phyloP scores from a whole-genome alignment of 2,888 invertebrate species.

The Folsomia candida region DNA sequence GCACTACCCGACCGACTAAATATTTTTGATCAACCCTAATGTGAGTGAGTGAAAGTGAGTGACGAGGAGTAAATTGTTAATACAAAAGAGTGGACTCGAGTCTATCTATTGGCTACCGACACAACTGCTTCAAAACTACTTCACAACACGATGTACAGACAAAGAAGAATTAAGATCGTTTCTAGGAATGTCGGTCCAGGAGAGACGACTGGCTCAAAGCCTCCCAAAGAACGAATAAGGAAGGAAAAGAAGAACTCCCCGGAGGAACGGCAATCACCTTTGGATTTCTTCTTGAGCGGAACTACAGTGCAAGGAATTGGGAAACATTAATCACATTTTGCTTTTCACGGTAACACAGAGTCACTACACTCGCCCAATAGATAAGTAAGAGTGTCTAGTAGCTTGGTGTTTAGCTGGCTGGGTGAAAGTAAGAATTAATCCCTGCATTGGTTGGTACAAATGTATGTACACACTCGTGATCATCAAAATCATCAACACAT shows the following conservation, averaged over 20 bases:
- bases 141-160: not conserved
- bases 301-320: slow-evolving; percentile 39
- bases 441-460: too few relatives aligned
- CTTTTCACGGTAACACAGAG: not conserved
- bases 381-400: too few relatives aligned
- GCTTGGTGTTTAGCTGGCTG: too few relatives aligned
- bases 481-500: too few relatives aligned
- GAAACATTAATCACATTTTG: slow-evolving; percentile 11
- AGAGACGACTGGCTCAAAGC: not conserved
- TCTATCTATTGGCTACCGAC: not conserved
- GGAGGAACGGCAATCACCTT: slow-evolving; percentile 50
- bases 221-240: slow-evolving; percentile 10
- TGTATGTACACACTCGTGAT: too few relatives aligned
- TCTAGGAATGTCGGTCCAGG: slow-evolving; percentile 6
- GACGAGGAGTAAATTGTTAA: not conserved
- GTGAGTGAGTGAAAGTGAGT: not conserved
- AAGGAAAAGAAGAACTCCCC: slow-evolving; percentile 23
- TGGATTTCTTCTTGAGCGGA: slow-evolving; percentile 51
- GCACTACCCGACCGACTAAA: too few relatives aligned
- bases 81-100: too few relatives aligned
- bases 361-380: too few relatives aligned
- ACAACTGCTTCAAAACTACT: not conserved
- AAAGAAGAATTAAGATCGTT: not conserved
- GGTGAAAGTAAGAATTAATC: too few relatives aligned
- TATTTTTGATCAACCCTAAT: too few relatives aligned